A percentile compares a stretch with the other conserved stretches of the same genome.
Conservation (phyloP, 1,140 invertebrate species). For the Doryteuthis pealeii region DNA sequence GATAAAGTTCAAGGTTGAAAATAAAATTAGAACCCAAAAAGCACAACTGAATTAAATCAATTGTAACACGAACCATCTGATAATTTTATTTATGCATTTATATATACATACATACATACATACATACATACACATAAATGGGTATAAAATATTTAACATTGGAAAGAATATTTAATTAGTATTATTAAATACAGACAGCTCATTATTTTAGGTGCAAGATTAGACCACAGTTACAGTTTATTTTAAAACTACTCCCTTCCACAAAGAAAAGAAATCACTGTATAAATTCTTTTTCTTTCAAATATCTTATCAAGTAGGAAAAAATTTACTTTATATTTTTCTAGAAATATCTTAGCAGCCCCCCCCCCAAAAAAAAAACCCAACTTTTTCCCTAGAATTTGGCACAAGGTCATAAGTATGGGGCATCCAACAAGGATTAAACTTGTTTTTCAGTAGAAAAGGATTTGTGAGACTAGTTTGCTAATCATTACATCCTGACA, state of each 20-base stretch:
- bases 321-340: too few relatives aligned
- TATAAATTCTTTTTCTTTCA: background rate
- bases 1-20: too few relatives aligned
- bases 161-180: background rate
- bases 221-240: background rate
- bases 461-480: too few relatives aligned
- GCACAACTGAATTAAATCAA: background rate
- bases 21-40: too few relatives aligned
- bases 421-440: too few relatives aligned
- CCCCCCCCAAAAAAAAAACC: too few relatives aligned
- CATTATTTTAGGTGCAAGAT: background rate
- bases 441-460: too few relatives aligned
- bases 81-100: background rate
- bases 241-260: background rate
- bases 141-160: background rate
- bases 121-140: background rate
- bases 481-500: too few relatives aligned
- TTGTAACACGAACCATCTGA: background rate
- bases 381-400: too few relatives aligned
- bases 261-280: background rate
- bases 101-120: background rate
- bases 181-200: background rate
- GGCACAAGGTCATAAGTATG: too few relatives aligned
- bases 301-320: background rate
- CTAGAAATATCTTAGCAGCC: too few relatives aligned